phyloP scores from a whole-genome alignment of 2,888 invertebrate species.

The Pachycephus smyrnensis region DNA sequence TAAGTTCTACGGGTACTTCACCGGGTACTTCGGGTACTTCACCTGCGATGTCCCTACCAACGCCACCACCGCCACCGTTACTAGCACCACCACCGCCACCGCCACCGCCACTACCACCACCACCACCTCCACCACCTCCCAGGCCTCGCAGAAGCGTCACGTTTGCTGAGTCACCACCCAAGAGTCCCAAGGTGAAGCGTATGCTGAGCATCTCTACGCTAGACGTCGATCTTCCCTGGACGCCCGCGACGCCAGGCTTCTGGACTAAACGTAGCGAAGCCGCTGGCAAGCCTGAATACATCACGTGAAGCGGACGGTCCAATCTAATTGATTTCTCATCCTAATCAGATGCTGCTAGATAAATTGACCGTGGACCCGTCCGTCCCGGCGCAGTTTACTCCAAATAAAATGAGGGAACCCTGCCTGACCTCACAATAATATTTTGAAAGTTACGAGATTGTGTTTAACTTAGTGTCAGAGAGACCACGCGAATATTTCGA shows the following conservation, averaged over 20 bases:
- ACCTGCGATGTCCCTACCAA: slow-evolving; percentile 54
- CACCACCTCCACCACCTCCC: slow-evolving; percentile 55
- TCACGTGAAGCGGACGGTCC: slow-evolving; percentile 45
- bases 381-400: neutral
- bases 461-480: neutral
- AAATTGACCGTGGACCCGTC: slow-evolving; percentile 1
- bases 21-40: slow-evolving; percentile 28
- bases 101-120: slow-evolving; percentile 38
- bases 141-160: slow-evolving; percentile 60
- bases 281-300: slow-evolving; percentile 57
- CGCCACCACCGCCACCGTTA: slow-evolving; percentile 55
- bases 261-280: slow-evolving; percentile 48
- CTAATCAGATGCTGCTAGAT: neutral
- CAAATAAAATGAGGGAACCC: neutral
- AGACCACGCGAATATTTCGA: neutral
- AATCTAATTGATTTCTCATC: neutral
- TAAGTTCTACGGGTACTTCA: slow-evolving; percentile 71
- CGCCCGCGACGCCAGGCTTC: slow-evolving; percentile 61
- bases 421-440: neutral
- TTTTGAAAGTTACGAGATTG: neutral
- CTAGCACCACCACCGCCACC: slow-evolving; percentile 8
- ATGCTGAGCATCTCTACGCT: slow-evolving; percentile 48
- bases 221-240: slow-evolving; percentile 62
- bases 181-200: slow-evolving; percentile 47
- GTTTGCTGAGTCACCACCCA: slow-evolving; percentile 60